Base-by-base conservation (phyloP, 2,888 invertebrate genomes). In the Muschampia plurimacula region DNA sequence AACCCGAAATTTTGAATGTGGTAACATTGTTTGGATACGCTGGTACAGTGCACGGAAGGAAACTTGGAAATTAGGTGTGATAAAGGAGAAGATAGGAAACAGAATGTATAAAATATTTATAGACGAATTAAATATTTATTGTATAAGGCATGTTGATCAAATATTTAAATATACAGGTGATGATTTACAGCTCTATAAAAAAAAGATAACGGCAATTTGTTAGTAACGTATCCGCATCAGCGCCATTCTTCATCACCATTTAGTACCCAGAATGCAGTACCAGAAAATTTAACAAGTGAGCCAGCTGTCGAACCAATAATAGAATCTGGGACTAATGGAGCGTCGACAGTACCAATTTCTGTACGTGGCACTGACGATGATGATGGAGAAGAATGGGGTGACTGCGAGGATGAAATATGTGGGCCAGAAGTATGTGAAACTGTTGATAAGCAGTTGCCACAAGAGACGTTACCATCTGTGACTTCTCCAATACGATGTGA, bases 41-140 rank as follows among this genome's bases (percentile, higher is more conserved):
- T 76, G 78, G 75, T 75, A 69, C 65, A 71, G 46, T 39, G 74
- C 68, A 9, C 46, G 73, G 39, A 75, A 71, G 36, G 64, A 74
- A 41, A 15, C 28, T n/a, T 77, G 75, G 76, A 6, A 52, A 44
- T 10, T 69, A 67, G 74, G 74, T 13, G 44, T 28, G n/a, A 28
- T 77, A 15, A 65, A 52, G n/a, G 32, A 67, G n/a, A 69, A 69
- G 39, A 39, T 77, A 55, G 76, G 77, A 10, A 72, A 74, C 46
- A 74, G 63, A 68, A 77, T 77, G 77, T 75, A 57, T 65, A 7
- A 68, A 49, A 52, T 75, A 41, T 72, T 55, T 7, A 41, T 75
- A 10, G 22, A 22, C 10, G 46, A 76, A 4, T 28, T 22, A 28
- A 70, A 68, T 41, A 49, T 22, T 22, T 10, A 3, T 55, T 68